Evolutionary conservation across 2,113 vertebrate genomes (phyloP).

Genomic region (Acanthisitta chloris): DNA sequence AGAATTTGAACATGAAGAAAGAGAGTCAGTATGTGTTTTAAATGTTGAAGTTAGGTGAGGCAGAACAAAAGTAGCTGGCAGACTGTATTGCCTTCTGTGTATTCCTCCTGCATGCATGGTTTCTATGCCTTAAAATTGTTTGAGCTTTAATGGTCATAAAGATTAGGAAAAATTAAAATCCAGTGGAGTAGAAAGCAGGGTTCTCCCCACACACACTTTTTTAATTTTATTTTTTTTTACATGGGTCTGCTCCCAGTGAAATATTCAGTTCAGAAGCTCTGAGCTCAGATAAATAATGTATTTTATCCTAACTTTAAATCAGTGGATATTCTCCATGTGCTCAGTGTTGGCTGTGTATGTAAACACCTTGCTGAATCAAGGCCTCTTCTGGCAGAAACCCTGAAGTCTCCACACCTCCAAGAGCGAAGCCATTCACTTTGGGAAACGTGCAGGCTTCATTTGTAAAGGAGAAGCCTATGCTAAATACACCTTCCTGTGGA

Average conservation of each 20-base stretch:
- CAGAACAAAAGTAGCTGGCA: neutral
- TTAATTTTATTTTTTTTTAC: neutral
- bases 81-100: neutral
- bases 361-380: neutral
- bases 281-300: neutral
- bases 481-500: neutral
- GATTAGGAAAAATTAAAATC: conserved; percentile 14
- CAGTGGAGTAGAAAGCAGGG: neutral
- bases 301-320: neutral
- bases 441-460: neutral
- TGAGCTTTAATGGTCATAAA: neutral
- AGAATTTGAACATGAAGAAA: neutral
- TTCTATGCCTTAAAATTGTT: conserved; percentile 1
- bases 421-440: neutral
- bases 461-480: neutral
- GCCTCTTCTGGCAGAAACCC: neutral
- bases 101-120: neutral
- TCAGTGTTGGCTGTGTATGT: neutral
- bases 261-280: neutral
- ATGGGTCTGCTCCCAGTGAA: neutral
- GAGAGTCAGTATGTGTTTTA: neutral
- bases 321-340: neutral
- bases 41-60: neutral
- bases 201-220: neutral
- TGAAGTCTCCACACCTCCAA: neutral